Conservation (phyloP, 2,113 vertebrate species). For the Peromyscus maniculatus region DNA sequence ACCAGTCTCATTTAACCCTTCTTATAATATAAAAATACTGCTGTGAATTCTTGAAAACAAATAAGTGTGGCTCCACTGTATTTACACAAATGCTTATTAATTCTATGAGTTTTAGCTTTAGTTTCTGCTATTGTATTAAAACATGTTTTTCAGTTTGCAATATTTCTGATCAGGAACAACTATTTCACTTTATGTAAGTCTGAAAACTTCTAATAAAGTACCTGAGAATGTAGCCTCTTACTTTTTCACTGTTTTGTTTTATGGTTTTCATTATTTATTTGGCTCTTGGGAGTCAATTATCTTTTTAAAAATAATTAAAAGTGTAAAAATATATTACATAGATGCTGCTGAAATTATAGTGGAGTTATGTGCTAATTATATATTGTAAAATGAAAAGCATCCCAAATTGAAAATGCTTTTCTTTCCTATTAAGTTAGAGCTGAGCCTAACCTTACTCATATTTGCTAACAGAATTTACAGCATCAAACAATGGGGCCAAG, state of each 20-base stretch:
- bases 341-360: neutral
- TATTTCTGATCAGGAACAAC: neutral
- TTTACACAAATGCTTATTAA: neutral
- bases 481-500: neutral
- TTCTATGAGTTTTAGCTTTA: neutral
- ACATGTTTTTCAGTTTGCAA: neutral
- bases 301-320: neutral
- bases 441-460: neutral
- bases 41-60: neutral
- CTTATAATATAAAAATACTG: neutral
- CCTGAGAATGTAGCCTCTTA: accelerated
- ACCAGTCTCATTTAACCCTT: neutral
- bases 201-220: neutral
- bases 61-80: neutral
- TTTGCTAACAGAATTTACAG: neutral
- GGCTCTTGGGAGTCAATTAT: neutral
- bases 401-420: neutral
- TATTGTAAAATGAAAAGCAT: neutral
- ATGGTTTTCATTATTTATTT: neutral
- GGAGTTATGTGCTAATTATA: neutral
- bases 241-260: neutral
- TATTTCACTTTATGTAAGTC: neutral
- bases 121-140: neutral
- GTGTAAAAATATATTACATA: neutral
- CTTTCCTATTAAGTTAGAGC: neutral